These are phyloP conservation scores for Empis livida DNA, from an alignment of 2,888 invertebrate species.

Conservation along the genomic window DNA sequence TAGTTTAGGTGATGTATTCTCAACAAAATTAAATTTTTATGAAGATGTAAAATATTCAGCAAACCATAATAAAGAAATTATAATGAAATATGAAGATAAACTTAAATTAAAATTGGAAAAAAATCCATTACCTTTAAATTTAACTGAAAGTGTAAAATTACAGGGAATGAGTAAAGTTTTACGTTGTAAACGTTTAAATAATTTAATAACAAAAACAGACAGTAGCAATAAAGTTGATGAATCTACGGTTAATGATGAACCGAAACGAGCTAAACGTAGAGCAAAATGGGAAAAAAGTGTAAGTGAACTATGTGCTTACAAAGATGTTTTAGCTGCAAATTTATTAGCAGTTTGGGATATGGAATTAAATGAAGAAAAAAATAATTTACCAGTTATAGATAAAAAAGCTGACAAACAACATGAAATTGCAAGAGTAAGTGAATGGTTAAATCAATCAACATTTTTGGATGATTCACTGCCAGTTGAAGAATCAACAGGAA, in stretches of 20 bases:
- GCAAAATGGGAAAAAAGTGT: constrained; percentile 21
- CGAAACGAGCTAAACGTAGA: constrained; percentile 3
- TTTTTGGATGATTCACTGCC: too few relatives aligned
- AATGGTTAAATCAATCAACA: background rate
- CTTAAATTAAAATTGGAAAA: background rate
- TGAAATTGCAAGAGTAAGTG: background rate
- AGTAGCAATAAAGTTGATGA: background rate
- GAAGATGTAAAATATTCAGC: background rate
- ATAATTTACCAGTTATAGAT: background rate
- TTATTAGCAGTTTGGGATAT: constrained; percentile 22
- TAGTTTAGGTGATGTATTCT: constrained; percentile 14
- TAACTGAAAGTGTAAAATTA: constrained; percentile 5
- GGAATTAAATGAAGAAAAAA: constrained; percentile 13
- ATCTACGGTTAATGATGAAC: background rate
- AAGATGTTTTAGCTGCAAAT: constrained; percentile 20
- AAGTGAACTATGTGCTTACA: constrained; percentile 15
- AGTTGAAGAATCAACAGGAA: too few relatives aligned
- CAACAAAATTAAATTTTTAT: background rate
- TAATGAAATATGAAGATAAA: constrained; percentile 4
- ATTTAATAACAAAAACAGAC: background rate
- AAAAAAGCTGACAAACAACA: background rate
- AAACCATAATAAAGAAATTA: background rate
- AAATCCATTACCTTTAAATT: constrained; percentile 1
- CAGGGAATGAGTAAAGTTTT: constrained; percentile 18
- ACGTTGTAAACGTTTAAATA: constrained; percentile 15